Evolutionary conservation across 2,113 vertebrate species (phyloP), one percentile per base, ranked within the genome.

Genomic region (Hippocampus mohnikei): DNA sequence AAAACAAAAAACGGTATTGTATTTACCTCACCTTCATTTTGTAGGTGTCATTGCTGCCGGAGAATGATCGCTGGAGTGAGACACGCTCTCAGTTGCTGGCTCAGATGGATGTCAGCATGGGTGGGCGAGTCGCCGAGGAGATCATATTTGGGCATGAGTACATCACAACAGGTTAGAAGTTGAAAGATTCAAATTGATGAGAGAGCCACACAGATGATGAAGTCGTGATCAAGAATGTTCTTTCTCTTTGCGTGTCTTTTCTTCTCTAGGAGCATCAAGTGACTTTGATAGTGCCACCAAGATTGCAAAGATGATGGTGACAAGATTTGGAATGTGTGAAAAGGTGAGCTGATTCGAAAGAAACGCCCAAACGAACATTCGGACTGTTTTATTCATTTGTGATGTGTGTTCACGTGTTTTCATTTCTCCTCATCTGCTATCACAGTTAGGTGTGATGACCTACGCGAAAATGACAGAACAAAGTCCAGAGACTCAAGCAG

Each of bases 21-120:
- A 18, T 2, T 50, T 6, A 40, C 33, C 12, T 61, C 25, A 6
- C 13, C 15, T 2, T 48, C 16, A 55, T 46, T 3, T 65, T 48
- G 5, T 69, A 99, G 97, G 97, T 98, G 11, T 99, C 96, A 60
- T 90, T 98, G 85, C 91, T 99, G 56, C 96, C 96, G 33, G 97
- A 99, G 91, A 95, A 95, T 56, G 96, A 99, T 78, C 93, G 95
- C 58, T 98, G 97, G 97, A 98, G 95, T 84, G 96, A 98, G 91
- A 99, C 96, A 2, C 94, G 94, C 73, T 92, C 96, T 55, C 96
- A 99, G 90, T 86, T 99, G n/a, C 94, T 99, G 72, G 97, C 96
- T 7, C 96, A 98, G 85, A 98, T 98, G 96, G 96, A 99, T 69
- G 95, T 99, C 65, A 98, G 94, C 46, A 99, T 99, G 96, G 97